Evolutionary conservation across 2,113 vertebrate genomes (phyloP).

Genomic region (Galemys pyrenaicus): DNA sequence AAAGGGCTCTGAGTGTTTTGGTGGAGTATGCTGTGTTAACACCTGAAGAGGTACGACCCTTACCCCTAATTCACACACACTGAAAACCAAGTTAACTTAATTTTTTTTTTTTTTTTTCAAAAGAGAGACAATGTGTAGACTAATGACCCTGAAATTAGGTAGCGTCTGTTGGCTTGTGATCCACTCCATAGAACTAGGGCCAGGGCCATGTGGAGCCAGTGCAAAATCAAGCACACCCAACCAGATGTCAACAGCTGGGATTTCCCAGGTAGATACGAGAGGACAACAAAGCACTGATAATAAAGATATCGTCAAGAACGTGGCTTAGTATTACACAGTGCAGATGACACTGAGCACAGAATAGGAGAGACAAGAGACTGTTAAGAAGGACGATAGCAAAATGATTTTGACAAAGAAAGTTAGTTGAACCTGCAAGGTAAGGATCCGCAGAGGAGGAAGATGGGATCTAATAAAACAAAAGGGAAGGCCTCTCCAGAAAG

Average conservation of each 20-base stretch:
- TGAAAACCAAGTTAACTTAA: too few species aligned
- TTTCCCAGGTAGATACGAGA: not conserved
- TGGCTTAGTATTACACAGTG: not conserved
- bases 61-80: too few species aligned
- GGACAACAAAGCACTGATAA: not conserved
- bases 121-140: too few species aligned
- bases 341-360: not conserved
- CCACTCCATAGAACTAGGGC: not conserved
- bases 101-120: too few species aligned
- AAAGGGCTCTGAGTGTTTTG: too few species aligned
- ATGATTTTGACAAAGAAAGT: not conserved
- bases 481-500: not conserved
- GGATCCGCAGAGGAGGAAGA: not conserved
- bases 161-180: not conserved
- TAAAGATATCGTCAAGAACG: not conserved
- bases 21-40: too few species aligned
- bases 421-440: not conserved
- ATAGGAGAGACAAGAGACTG: not conserved
- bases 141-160: not conserved
- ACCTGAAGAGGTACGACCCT: too few species aligned
- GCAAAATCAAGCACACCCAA: not conserved
- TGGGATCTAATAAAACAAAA: not conserved
- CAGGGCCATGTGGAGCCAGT: not conserved
- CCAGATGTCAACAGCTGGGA: not conserved
- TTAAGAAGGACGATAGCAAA: not conserved